phyloP scores from a whole-genome alignment of 2,888 invertebrate genomes.

The Hetaerina titia region DNA sequence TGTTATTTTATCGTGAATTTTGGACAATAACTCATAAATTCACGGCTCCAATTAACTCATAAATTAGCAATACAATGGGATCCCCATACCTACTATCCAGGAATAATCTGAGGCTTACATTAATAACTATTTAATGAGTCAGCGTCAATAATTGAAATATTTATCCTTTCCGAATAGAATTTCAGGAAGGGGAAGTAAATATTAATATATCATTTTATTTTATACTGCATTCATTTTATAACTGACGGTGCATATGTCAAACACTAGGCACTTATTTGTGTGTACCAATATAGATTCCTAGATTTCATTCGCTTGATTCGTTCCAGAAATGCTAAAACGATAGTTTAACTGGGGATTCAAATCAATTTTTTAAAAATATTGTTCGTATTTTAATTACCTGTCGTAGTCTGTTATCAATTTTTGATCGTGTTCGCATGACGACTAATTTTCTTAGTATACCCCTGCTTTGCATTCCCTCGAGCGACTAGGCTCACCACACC shows the following conservation, averaged over 20 bases:
- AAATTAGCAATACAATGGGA: background rate
- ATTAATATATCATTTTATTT: background rate
- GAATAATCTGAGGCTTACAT: background rate
- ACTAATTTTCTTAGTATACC: background rate
- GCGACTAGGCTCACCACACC: background rate
- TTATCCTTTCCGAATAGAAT: background rate
- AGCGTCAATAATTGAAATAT: background rate
- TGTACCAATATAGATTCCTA: background rate
- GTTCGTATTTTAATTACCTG: background rate
- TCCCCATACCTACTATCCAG: background rate
- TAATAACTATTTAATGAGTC: conserved; percentile 32
- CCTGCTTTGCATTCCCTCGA: no score
- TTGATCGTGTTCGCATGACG: background rate
- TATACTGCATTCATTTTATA: background rate
- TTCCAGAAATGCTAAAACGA: no score
- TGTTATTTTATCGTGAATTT: background rate
- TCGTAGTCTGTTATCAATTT: background rate
- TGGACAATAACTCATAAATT: conserved; percentile 19
- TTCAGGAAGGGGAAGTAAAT: background rate
- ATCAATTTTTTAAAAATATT: no score
- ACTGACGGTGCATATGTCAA: background rate
- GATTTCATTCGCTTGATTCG: background rate
- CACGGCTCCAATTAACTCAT: background rate
- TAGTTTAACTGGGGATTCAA: no score
- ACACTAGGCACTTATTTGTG: background rate